A percentile compares a stretch with the other conserved stretches of the same genome.
phyloP scores from a whole-genome alignment of 2,113 vertebrate species.

The Motacilla tschutschensis region DNA sequence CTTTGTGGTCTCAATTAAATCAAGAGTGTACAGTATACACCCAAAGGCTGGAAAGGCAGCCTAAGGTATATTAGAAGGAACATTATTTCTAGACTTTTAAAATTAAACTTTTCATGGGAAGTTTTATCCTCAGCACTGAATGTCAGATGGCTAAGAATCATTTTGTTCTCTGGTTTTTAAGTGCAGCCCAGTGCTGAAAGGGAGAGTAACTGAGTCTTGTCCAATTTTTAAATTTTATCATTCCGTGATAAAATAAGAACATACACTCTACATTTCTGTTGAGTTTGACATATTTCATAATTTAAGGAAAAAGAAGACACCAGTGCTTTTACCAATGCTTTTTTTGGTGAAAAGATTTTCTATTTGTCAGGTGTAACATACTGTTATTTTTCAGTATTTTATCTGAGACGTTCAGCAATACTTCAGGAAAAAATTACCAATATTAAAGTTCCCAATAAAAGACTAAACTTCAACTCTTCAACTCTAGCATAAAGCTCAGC shows the following conservation, averaged over 20 bases:
- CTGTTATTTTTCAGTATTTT: not conserved
- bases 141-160: not conserved
- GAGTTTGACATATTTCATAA: not conserved
- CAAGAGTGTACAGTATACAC: accelerated
- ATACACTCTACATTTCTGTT: not conserved
- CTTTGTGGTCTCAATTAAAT: not conserved
- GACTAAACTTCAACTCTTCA: not conserved
- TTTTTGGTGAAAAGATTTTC: not conserved
- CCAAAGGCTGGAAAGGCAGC: not conserved
- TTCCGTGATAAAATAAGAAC: not conserved
- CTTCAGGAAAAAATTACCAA: not conserved
- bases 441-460: not conserved
- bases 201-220: not conserved
- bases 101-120: not conserved
- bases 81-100: not conserved
- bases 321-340: not conserved
- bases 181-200: not conserved
- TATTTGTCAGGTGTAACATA: not conserved
- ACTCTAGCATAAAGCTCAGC: not conserved
- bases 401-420: not conserved
- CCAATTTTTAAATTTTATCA: not conserved
- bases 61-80: not conserved
- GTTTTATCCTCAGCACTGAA: not conserved
- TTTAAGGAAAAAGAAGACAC: not conserved
- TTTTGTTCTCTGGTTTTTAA: not conserved